Conservation (phyloP, 2,113 vertebrate genomes). For the Zosterops japonicus region DNA sequence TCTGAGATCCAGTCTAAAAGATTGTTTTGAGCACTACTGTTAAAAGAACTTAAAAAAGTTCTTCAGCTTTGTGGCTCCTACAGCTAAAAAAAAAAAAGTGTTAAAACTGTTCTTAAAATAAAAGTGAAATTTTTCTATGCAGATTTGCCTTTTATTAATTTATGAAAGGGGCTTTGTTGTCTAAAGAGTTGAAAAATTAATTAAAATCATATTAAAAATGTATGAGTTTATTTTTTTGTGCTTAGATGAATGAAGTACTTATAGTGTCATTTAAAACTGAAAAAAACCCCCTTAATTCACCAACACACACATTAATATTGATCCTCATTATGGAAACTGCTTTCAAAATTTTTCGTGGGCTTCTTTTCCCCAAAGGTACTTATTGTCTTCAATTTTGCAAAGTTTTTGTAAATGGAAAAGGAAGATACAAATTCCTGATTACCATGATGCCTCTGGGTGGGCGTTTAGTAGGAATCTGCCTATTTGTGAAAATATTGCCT, state of each 20-base stretch:
- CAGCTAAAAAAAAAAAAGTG: not conserved
- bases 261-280: not conserved
- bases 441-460: not conserved
- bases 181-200: not conserved
- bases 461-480: not conserved
- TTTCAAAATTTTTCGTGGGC: not conserved
- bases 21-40: not conserved
- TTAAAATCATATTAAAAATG: constrained; percentile 15
- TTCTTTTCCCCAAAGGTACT: not conserved
- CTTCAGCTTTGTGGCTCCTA: not conserved
- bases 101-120: not conserved
- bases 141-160: not conserved
- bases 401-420: not conserved
- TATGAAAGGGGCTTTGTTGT: not conserved
- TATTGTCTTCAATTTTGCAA: not conserved
- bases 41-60: not conserved
- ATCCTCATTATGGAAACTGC: not conserved
- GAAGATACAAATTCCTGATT: not conserved
- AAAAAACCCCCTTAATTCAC: not conserved
- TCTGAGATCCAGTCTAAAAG: not conserved
- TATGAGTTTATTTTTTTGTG: not conserved
- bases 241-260: not conserved
- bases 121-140: not conserved
- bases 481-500: not conserved
- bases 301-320: not conserved